Percentiles rank a stretch among this genome's conserved stretches.
These are phyloP conservation scores for Calidris pugnax DNA, from an alignment of 2,113 vertebrate species.

Conservation along the genomic window DNA sequence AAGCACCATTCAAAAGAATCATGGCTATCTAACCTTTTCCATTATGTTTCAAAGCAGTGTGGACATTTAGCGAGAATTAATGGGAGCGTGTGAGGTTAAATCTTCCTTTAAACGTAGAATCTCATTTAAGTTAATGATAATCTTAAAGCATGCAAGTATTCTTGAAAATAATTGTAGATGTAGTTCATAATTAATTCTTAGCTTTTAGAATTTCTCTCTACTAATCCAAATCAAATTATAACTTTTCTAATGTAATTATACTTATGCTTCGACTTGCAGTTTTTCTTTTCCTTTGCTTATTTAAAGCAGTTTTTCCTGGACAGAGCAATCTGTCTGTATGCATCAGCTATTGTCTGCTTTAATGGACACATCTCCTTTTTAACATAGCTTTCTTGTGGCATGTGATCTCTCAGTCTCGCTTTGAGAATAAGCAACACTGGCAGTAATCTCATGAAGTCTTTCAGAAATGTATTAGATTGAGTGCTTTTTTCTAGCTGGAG, in stretches of 20 bases:
- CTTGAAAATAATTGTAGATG: slow-evolving; percentile 48
- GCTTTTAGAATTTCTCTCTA: slow-evolving; percentile 25
- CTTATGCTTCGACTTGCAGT: not conserved
- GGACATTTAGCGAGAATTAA: not conserved
- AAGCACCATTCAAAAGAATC: slow-evolving; percentile 9
- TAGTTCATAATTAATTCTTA: slow-evolving; percentile 34
- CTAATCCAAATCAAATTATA: slow-evolving; percentile 49
- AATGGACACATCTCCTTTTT: not conserved
- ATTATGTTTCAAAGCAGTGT: slow-evolving; percentile 9
- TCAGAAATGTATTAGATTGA: not conserved
- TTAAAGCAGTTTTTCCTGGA: not conserved
- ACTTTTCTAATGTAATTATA: slow-evolving; percentile 29
- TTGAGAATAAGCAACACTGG: not conserved
- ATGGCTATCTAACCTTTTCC: slow-evolving; percentile 9
- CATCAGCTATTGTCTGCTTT: not conserved
- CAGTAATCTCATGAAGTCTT: not conserved
- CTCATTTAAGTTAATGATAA: slow-evolving; percentile 41
- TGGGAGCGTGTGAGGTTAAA: slow-evolving; percentile 3
- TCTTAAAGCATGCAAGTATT: slow-evolving; percentile 29
- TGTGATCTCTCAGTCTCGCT: not conserved
- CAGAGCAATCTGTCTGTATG: not conserved
- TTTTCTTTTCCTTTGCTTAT: not conserved
- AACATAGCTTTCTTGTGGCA: not conserved
- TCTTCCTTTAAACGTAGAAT: slow-evolving; percentile 29
- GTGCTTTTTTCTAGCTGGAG: not conserved